Conservation (phyloP, 1,140 invertebrate genomes). For the Dendrolimus kikuchii region DNA sequence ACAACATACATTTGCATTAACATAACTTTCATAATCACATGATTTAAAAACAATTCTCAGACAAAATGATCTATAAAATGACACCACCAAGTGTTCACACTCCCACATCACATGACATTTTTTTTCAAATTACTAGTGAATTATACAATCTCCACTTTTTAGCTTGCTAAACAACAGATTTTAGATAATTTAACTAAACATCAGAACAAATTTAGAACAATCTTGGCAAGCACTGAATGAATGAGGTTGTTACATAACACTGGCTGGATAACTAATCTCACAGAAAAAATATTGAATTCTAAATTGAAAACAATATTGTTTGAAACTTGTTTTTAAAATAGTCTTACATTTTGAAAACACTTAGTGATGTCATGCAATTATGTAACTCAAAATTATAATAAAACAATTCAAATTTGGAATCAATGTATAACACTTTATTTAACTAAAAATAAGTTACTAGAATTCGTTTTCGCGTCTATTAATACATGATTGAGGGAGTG, state of each 20-base stretch:
- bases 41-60: conserved; percentile 43
- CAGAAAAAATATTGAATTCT: no score
- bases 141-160: neutral
- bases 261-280: conserved; percentile 17
- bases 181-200: conserved; percentile 8
- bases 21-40: conserved; percentile 56
- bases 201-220: conserved; percentile 9
- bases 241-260: conserved; percentile 48
- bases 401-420: conserved; percentile 61
- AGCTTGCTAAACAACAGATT: conserved; percentile 1
- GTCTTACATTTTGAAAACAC: neutral
- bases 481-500: conserved; percentile 67
- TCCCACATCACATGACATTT: conserved; percentile 22
- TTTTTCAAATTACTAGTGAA: conserved; percentile 17
- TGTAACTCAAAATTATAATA: conserved; percentile 47
- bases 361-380: conserved; percentile 26
- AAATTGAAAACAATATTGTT: no score
- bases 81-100: conserved; percentile 29
- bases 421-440: conserved; percentile 67
- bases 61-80: conserved; percentile 26
- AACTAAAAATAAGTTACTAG: conserved; percentile 71
- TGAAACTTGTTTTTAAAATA: neutral
- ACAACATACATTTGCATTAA: conserved; percentile 34
- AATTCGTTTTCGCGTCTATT: conserved; percentile 58
- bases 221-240: conserved; percentile 34